These are phyloP conservation scores for Synergus umbraculus DNA, from an alignment of 2,888 invertebrate genomes.

Conservation along the genomic window DNA sequence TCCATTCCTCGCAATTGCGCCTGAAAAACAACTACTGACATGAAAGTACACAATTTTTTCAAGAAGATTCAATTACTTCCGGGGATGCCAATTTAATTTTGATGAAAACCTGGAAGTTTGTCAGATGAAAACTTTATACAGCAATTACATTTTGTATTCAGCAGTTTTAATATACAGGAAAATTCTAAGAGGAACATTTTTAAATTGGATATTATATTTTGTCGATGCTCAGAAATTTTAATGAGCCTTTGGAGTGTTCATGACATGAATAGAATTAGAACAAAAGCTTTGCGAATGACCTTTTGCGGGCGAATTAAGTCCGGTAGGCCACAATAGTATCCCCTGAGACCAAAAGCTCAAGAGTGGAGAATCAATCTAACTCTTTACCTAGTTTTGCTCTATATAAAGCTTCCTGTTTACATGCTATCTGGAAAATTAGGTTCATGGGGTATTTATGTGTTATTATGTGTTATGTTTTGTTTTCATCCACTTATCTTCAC, in stretches of 20 bases:
- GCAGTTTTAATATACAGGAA: too few relatives aligned
- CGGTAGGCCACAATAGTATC: slow-evolving; percentile 20
- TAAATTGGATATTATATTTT: background rate
- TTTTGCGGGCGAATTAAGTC: slow-evolving; percentile 33
- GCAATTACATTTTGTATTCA: too few relatives aligned
- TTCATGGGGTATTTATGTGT: background rate
- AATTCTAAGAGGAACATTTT: background rate
- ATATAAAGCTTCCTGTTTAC: background rate
- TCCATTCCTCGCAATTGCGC: background rate
- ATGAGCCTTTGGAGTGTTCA: slow-evolving; percentile 31
- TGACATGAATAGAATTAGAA: slow-evolving; percentile 34
- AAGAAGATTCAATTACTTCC: background rate
- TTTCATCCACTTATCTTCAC: too few relatives aligned
- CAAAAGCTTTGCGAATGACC: slow-evolving; percentile 21
- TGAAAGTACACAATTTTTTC: background rate
- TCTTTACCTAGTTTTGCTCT: background rate
- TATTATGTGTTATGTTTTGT: too few relatives aligned
- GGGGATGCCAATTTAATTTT: background rate
- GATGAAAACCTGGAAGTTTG: too few relatives aligned
- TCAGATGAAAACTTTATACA: too few relatives aligned
- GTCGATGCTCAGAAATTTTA: slow-evolving; percentile 6
- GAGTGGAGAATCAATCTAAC: slow-evolving; percentile 1
- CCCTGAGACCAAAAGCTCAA: slow-evolving; percentile 16
- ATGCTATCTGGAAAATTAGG: background rate
- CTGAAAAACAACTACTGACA: background rate